Base-by-base conservation (phyloP, 2,113 vertebrate genomes). In the Istiophorus platypterus region DNA sequence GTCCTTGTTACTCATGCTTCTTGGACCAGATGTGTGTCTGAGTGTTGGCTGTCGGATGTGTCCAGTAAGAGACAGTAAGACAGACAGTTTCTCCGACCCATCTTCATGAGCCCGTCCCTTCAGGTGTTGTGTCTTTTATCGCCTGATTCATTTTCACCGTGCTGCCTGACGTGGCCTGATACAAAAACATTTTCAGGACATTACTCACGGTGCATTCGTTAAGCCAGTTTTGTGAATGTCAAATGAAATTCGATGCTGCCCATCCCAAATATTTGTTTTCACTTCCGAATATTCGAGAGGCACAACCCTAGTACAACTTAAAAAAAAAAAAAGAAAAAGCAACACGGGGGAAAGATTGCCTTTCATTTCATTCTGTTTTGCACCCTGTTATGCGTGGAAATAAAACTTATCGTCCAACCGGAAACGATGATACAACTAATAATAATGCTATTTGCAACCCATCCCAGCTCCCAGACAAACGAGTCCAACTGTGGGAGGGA, bases 211-310 rank as follows among this genome's bases (percentile, higher is more conserved):
- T 17, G 57, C 26, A 1, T 58, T 71, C 47, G 1, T 71, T 77
- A 24, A 10, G 11, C 45, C 13, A 17, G 13, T 27, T n/a, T n/a
- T 29, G n/a, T 34, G 20, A 39, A 26, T 10, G 0, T 26, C 24
- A 5, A 29, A 18, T 47, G 9, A 47, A 79, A n/a, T 75, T 41
- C 39, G 70, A 41, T 6, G 2, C 6, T 29, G 29, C 39, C 31
- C 45, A 76, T 7, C 26, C 24, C 29, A 18, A 80, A 74, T 12
- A 64, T 63, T 62, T 34, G n/a, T 14, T 27, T 71, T 26, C 6
- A 15, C 20, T 10, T 39, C 37, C 26, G 26, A 34, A 4, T 18
- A 5, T 80, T 69, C 3, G 34, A 41, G 8, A 1, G 24, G 47
- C 42, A 47, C 18, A 64, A 41, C 29, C 7, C 20, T 1, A 51